Conservation (phyloP, 2,797 vertebrate genomes). For the Gobionotothen gibberifrons region DNA sequence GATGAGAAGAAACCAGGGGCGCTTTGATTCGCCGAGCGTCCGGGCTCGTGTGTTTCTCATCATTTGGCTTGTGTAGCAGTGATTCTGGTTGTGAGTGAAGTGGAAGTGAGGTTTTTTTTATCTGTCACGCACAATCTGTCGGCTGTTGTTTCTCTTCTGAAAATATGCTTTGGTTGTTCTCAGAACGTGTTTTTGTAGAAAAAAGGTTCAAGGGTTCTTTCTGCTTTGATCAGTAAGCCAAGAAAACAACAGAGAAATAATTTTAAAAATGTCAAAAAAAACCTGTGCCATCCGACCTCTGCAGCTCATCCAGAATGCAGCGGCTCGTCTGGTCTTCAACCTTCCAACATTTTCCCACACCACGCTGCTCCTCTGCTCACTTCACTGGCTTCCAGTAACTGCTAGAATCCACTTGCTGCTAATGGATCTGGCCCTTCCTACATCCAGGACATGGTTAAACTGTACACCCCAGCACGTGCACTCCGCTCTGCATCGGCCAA, state of each 20-base stretch:
- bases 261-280: not conserved
- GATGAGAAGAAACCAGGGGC: constrained; percentile 31
- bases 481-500: no score
- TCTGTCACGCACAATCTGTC: constrained; percentile 7
- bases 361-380: no score
- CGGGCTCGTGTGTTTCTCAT: not conserved
- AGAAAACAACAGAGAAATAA: not conserved
- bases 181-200: constrained; percentile 22
- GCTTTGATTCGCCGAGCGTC: constrained; percentile 48
- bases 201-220: not conserved
- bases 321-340: no score
- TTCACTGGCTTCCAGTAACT: no score
- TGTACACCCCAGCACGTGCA: no score
- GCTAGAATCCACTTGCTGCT: no score
- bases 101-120: constrained; percentile 11
- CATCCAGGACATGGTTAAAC: no score
- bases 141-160: constrained; percentile 16
- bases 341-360: no score
- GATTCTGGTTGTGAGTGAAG: constrained; percentile 22
- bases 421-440: no score
- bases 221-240: constrained; percentile 21
- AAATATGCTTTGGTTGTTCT: not conserved
- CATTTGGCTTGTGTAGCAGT: not conserved
- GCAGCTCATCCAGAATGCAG: no score
- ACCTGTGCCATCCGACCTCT: no score